A percentile compares a stretch with the other conserved stretches of the same genome.
Evolutionary conservation across 2,888 invertebrate genomes (phyloP).

Genomic region (Loripinus fragilis): DNA sequence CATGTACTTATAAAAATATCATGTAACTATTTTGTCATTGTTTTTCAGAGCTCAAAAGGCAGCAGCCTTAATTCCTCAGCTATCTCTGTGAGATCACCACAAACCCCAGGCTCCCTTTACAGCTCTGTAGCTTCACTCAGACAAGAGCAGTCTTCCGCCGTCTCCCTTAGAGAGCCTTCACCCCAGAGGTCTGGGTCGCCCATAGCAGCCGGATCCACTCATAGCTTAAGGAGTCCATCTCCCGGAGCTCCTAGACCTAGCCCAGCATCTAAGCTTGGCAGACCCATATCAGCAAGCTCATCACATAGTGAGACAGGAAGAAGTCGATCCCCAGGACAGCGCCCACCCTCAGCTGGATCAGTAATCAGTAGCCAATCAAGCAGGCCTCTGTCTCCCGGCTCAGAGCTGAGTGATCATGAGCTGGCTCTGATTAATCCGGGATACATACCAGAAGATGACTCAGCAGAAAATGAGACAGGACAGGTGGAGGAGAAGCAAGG

Average conservation of each 20-base stretch:
- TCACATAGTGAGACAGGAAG: conserved; percentile 24
- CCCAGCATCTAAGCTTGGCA: conserved; percentile 9
- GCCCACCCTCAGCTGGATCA: conserved; percentile 40
- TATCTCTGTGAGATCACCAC: neutral
- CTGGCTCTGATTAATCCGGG: conserved; percentile 55
- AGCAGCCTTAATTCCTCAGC: neutral
- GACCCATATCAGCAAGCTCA: conserved; percentile 43
- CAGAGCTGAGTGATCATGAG: conserved; percentile 31
- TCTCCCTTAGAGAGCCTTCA: conserved; percentile 23
- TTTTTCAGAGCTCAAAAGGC: conserved; percentile 1
- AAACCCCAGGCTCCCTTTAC: conserved; percentile 35
- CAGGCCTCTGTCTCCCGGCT: conserved; percentile 30
- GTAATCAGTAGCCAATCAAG: conserved; percentile 54
- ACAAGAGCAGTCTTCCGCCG: conserved; percentile 24
- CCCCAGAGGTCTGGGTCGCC: neutral
- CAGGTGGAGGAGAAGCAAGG: conserved; percentile 15
- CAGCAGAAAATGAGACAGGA: conserved; percentile 27
- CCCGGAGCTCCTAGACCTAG: conserved; percentile 23
- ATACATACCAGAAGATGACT: conserved; percentile 54
- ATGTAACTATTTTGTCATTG: neutral
- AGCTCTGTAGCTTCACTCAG: conserved; percentile 45
- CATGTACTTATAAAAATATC: too few species aligned
- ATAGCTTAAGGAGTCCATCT: conserved; percentile 35
- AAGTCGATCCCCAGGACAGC: conserved; percentile 32
- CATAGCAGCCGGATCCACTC: conserved; percentile 7